Base-by-base conservation (phyloP, 2,113 vertebrate genomes). In the Canis aureus region DNA sequence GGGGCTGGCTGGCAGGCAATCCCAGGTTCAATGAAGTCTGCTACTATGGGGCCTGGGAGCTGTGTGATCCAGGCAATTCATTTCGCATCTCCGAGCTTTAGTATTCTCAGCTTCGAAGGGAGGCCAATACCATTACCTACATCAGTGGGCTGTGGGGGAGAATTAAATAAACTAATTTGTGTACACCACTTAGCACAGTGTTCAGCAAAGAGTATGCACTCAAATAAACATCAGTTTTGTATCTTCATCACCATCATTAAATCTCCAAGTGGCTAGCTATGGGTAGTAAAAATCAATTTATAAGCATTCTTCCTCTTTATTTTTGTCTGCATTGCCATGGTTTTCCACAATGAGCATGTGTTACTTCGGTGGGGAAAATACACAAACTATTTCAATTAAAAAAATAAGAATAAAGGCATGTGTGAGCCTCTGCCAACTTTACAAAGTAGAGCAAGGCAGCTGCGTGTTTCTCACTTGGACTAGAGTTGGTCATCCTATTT, bases 381-480 rank as follows among this genome's bases (percentile, higher is more conserved):
- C 16, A 91, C 23, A 76, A 96, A 81, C 29, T 80, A 94, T 92
- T 97, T 98, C 64, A 95, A 96, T 91, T 83, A 76, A 92, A 91
- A 64, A 83, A 94, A 38, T 59, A 67, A 97, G 79, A 96, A 97
- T 69, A 89, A 87, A 97, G 79, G 69, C 22, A 73, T 83, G 32
- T 96, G 51, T 94, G 95, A 81, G 35, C 15, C 25, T 94, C 27
- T 89, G 89, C 32, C 82, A 80, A 88, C 60, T 60, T 92, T 60
- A 57, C 27, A 55, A 57, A 85, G 49, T 12, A 74, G 82, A 93
- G 71, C 94, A 97, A 81, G 53, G 81, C 78, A 93, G 66, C 66
- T 83, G 62, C 19, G 12, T 35, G 38, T 49, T 74, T 94, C 71
- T 92, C 71, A 66, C 53, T 78, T 66, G 29, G 55, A 53, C 59